A percentile compares a stretch with the other conserved stretches of the same genome.
These are phyloP conservation scores for Morus bassanus DNA, from an alignment of 2,797 vertebrate genomes.

Conservation along the genomic window DNA sequence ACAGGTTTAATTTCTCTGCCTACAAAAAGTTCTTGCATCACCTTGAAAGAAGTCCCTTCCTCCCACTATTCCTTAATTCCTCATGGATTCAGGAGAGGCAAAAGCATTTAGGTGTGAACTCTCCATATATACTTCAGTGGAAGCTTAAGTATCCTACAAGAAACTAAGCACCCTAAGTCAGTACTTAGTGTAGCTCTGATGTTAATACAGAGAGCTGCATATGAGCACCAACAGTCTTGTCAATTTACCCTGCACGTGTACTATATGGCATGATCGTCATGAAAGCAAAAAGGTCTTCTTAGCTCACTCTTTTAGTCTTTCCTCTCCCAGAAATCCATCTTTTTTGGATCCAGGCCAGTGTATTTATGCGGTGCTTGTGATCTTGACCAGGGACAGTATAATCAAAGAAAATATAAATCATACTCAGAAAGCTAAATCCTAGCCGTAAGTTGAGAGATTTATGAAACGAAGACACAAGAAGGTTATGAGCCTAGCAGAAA, in stretches of 20 bases:
- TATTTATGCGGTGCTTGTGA: background rate
- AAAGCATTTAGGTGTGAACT: background rate
- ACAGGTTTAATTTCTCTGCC: background rate
- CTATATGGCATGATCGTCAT: background rate
- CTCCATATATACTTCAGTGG: background rate
- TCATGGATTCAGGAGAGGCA: background rate
- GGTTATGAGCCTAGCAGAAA: background rate
- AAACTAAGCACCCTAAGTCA: background rate
- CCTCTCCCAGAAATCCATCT: background rate
- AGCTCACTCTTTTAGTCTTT: background rate
- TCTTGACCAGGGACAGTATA: background rate
- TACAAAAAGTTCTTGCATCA: background rate
- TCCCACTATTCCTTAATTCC: background rate
- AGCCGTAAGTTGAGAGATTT: background rate
- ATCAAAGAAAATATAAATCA: background rate
- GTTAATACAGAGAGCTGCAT: background rate
- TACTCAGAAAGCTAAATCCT: background rate
- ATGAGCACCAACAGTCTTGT: background rate
- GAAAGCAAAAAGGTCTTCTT: background rate
- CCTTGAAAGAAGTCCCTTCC: background rate
- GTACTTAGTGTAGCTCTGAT: background rate
- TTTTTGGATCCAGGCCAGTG: background rate
- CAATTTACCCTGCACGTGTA: background rate
- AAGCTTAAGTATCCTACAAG: background rate
- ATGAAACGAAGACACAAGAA: background rate